Base-by-base conservation (phyloP, 1,140 invertebrate genomes). In the Drosophila littoralis region DNA sequence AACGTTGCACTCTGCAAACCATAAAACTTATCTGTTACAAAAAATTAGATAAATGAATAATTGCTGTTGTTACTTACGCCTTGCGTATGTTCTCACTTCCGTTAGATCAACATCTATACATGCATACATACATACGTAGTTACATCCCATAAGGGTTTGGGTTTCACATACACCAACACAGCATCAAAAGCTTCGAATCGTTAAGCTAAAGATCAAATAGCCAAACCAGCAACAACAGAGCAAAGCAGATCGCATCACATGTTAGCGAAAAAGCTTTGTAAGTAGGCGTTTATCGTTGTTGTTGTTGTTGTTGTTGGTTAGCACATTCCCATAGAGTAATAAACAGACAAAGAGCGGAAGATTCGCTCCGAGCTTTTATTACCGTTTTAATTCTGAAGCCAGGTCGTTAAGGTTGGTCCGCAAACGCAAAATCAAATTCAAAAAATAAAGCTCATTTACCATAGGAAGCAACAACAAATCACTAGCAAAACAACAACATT, bases 121-220 rank as follows among this genome's bases (percentile, higher is more conserved):
- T 58, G 7, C 63, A 60, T 28, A 32, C 22, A 54, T 45, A 50
- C 32, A 33, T 50, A 57, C n/a, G 33, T 13, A 55, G 12, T 36
- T 43, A 65, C 48, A 48, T 7, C 40, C 48, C 32, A 51, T 42
- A 48, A 38, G 43, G 65, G 55, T 43, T 60, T 48, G 60, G 36
- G 45, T 68, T 68, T 60, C 55, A 60, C 42, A 60, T 7, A 4
- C 36, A 52, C 28, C 36, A 64, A 15, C 22, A 46, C 42, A 67
- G 17, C 65, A 60, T 54, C 51, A 35, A 72, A 72, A 67, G 54
- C 54, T 67, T 15, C 12, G 8, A 43, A 13, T 38, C 55, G 48
- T 67, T 68, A 68, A 73, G 63, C 22, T 38, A 28, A 55, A 74
- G 71, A 69, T 74, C 57, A 60, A 73, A 73, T 50, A 64, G 42